phyloP scores from a whole-genome alignment of 1,140 invertebrate species.

The Macrocentrus cingulum region DNA sequence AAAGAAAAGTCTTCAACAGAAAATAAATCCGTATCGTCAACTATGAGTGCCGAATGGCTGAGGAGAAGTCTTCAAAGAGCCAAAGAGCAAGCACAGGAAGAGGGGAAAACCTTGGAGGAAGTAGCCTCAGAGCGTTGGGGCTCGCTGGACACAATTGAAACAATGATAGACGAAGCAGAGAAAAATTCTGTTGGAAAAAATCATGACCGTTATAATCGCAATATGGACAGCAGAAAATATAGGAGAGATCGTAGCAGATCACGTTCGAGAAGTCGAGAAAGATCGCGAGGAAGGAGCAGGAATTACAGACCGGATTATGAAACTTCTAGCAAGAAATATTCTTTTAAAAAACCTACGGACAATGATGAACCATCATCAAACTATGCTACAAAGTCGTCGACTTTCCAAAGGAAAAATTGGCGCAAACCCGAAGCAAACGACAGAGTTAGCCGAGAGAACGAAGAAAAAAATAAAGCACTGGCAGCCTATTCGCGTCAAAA shows the following conservation, averaged over 20 bases:
- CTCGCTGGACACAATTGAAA: conserved; percentile 59
- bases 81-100: conserved; percentile 63
- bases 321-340: conserved; percentile 41
- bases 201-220: background rate
- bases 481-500: conserved; percentile 25
- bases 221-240: background rate
- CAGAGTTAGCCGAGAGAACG: background rate
- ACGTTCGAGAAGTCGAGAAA: conserved; percentile 36
- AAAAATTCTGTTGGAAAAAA: conserved; percentile 24
- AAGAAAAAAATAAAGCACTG: conserved; percentile 15
- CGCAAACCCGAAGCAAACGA: conserved; percentile 32
- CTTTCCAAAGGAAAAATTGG: conserved; percentile 38
- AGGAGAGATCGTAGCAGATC: conserved; percentile 22
- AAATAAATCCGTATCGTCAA: conserved; percentile 40
- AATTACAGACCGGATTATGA: conserved; percentile 14
- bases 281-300: conserved; percentile 2
- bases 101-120: conserved; percentile 63
- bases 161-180: conserved; percentile 61
- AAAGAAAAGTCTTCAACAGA: conserved; percentile 19
- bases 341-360: conserved; percentile 60
- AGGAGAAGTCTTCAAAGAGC: conserved; percentile 62
- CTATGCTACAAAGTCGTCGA: conserved; percentile 15
- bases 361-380: conserved; percentile 38
- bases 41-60: conserved; percentile 62
- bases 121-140: conserved; percentile 68